Evolutionary conservation across 2,888 invertebrate genomes (phyloP).

Genomic region (Drosophila phalerata): DNA sequence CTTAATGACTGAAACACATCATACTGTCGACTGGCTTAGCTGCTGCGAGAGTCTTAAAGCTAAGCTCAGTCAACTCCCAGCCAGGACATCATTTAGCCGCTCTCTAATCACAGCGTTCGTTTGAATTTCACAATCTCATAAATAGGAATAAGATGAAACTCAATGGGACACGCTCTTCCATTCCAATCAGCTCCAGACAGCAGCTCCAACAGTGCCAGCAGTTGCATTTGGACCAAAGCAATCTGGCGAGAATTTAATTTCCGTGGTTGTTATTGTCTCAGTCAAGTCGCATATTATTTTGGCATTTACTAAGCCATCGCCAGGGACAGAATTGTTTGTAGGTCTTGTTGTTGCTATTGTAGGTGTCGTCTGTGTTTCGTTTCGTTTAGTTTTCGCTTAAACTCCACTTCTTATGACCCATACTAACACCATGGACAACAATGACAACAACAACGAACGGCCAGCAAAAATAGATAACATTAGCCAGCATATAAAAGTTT

Average conservation of each 20-base stretch:
- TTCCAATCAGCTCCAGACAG: slow-evolving; percentile 53
- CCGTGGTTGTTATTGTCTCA: slow-evolving; percentile 42
- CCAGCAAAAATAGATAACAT: slow-evolving; percentile 55
- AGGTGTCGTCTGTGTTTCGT: slow-evolving; percentile 43
- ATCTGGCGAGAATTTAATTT: slow-evolving; percentile 62
- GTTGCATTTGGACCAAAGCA: slow-evolving; percentile 45
- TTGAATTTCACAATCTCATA: slow-evolving; percentile 74
- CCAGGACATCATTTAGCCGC: slow-evolving; percentile 25
- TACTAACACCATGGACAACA: slow-evolving; percentile 7
- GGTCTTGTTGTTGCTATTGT: slow-evolving; percentile 28
- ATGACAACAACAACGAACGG: slow-evolving; percentile 12
- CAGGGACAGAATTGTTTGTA: neutral
- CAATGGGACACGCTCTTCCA: slow-evolving; percentile 46
- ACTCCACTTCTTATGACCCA: slow-evolving; percentile 61
- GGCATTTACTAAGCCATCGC: slow-evolving; percentile 44
- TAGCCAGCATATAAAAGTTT: slow-evolving; percentile 33
- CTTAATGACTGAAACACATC: slow-evolving; percentile 72
- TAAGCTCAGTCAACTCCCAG: slow-evolving; percentile 31
- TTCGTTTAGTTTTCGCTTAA: slow-evolving; percentile 61
- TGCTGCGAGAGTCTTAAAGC: slow-evolving; percentile 23
- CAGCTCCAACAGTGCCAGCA: slow-evolving; percentile 10
- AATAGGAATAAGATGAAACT: slow-evolving; percentile 68
- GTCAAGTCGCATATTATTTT: slow-evolving; percentile 57
- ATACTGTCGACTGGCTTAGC: slow-evolving; percentile 60
- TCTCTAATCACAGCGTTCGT: slow-evolving; percentile 29